Percentiles rank a stretch among this genome's conserved stretches.
phyloP scores from a whole-genome alignment of 2,113 vertebrate genomes.

The Alligator sinensis region DNA sequence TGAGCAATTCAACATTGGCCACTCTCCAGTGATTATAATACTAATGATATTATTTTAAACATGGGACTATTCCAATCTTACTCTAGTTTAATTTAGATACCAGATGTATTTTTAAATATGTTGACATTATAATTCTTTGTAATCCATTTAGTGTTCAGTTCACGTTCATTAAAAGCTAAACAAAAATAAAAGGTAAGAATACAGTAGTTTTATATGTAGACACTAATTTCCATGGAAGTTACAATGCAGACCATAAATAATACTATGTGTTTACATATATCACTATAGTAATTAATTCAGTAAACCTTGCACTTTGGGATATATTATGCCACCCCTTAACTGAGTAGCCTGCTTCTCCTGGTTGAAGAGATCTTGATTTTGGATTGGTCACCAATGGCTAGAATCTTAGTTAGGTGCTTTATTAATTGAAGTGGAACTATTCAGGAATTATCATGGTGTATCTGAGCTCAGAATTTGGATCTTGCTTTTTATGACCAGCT shows the following conservation, averaged over 20 bases:
- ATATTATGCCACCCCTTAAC: background rate
- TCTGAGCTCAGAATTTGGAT: background rate
- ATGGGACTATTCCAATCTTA: background rate
- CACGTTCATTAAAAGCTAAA: background rate
- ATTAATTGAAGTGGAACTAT: background rate
- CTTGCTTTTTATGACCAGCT: slow-evolving; percentile 1
- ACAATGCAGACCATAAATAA: slow-evolving; percentile 6
- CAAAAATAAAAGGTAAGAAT: background rate
- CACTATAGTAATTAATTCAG: slow-evolving; percentile 15
- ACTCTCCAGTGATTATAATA: background rate
- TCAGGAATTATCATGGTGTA: background rate
- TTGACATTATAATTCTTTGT: background rate
- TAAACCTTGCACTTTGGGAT: slow-evolving; percentile 40
- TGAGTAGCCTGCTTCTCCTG: slow-evolving; percentile 18
- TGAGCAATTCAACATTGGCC: background rate
- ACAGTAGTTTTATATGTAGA: background rate
- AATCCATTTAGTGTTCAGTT: background rate
- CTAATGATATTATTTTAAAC: background rate
- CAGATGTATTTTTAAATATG: background rate
- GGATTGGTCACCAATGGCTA: rapidly evolving
- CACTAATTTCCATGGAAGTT: background rate
- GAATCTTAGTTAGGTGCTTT: background rate
- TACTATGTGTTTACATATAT: slow-evolving; percentile 39
- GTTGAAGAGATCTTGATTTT: slow-evolving; percentile 43
- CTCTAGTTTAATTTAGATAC: background rate